phyloP scores from a whole-genome alignment of 2,113 vertebrate genomes.

The Gorsachius goisagi region DNA sequence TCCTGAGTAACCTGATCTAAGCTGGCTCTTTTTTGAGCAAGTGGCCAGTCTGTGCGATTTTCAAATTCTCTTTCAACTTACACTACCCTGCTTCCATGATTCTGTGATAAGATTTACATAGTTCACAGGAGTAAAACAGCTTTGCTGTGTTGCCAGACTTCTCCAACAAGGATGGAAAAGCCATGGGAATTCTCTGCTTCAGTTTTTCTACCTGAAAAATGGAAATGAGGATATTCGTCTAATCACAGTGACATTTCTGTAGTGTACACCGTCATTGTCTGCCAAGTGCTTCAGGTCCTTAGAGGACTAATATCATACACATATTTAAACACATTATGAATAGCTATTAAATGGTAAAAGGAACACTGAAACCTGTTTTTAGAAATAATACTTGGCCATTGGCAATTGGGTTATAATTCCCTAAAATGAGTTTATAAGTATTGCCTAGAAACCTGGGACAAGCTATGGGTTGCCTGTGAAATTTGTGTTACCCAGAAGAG shows the following conservation, averaged over 20 bases:
- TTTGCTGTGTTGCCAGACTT: not conserved
- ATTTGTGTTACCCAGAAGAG: not conserved
- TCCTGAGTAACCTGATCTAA: not conserved
- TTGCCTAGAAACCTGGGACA: not conserved
- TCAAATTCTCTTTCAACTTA: not conserved
- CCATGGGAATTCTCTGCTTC: not conserved
- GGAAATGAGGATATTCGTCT: not conserved
- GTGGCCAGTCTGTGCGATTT: not conserved
- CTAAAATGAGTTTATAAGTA: not conserved
- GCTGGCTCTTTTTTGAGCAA: not conserved
- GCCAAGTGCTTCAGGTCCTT: not conserved
- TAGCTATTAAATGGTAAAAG: not conserved
- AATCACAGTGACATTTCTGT: not conserved
- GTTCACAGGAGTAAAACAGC: not conserved
- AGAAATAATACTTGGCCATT: not conserved
- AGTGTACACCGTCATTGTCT: not conserved
- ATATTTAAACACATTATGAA: not conserved
- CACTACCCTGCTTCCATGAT: not conserved
- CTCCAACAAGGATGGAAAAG: not conserved
- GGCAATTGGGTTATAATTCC: not conserved
- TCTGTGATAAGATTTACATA: not conserved
- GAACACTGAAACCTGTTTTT: not conserved
- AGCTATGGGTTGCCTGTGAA: not conserved
- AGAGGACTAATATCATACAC: not conserved
- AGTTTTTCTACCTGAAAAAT: not conserved